Conservation (phyloP, 1,140 invertebrate genomes). For the Acromyrmex charruanus region DNA sequence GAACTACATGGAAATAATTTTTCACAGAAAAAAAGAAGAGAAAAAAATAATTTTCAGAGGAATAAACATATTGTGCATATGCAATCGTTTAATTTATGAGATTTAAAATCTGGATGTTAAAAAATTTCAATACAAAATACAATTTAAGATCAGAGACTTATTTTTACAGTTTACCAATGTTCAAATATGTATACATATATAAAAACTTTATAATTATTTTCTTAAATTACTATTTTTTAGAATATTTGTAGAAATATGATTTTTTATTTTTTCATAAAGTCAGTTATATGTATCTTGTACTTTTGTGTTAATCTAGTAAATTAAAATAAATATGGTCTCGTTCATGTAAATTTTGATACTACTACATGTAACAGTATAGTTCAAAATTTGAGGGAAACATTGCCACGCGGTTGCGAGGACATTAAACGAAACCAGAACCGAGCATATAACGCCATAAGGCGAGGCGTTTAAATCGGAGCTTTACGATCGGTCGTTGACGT, state of each 20-base stretch:
- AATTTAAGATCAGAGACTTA: not conserved
- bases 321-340: constrained; percentile 2
- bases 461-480: constrained; percentile 62
- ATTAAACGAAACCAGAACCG: constrained; percentile 50
- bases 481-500: constrained; percentile 73
- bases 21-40: not conserved
- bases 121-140: constrained; percentile 16
- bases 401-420: constrained; percentile 3
- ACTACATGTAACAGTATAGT: not conserved
- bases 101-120: not conserved
- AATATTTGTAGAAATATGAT: not conserved
- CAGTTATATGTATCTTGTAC: not conserved
- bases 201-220: not conserved
- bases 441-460: constrained; percentile 49
- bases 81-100: not conserved
- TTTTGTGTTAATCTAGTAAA: not conserved
- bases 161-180: not conserved
- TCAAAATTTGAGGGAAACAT: constrained; percentile 34
- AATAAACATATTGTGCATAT: not conserved
- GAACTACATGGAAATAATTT: not conserved
- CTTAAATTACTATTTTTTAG: not conserved
- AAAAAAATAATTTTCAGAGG: too few species aligned
- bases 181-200: too few species aligned
- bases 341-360: not conserved
- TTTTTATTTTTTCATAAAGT: not conserved